phyloP scores from a whole-genome alignment of 2,888 invertebrate species.

The Meiosimyza platycephala region DNA sequence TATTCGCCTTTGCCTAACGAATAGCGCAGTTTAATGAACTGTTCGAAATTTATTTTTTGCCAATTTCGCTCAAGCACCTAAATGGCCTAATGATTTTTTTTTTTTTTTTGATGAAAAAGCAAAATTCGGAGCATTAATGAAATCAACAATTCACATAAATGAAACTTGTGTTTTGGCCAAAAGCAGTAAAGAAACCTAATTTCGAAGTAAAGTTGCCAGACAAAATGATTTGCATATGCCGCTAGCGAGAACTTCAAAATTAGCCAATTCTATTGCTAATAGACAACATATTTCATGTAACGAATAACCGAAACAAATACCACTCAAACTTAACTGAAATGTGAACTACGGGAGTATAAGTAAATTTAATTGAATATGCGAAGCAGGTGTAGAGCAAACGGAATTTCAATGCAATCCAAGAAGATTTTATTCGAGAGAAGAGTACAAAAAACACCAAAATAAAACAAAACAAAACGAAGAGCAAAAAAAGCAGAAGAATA shows the following conservation, averaged over 20 bases:
- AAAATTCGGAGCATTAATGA: too few species aligned
- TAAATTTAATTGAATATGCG: slow-evolving; percentile 25
- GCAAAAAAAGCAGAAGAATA: slow-evolving; percentile 6
- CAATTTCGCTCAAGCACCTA: too few species aligned
- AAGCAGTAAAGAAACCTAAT: slow-evolving; percentile 1
- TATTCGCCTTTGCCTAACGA: too few species aligned
- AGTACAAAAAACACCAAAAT: neutral
- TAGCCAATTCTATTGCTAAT: too few species aligned
- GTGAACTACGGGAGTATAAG: neutral
- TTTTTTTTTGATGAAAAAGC: too few species aligned
- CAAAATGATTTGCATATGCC: neutral
- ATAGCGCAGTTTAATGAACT: too few species aligned
- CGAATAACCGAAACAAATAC: neutral
- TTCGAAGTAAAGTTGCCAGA: neutral
- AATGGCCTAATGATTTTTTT: too few species aligned
- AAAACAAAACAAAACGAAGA: neutral
- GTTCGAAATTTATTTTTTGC: too few species aligned
- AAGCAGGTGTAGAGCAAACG: slow-evolving; percentile 32
- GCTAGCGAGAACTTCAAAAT: too few species aligned
- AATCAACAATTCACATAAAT: too few species aligned
- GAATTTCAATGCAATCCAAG: slow-evolving; percentile 32
- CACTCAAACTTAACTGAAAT: neutral
- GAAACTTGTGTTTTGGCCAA: neutral
- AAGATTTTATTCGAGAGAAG: neutral
- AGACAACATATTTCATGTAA: neutral